Percentiles rank a stretch among this genome's conserved stretches.
phyloP scores from a whole-genome alignment of 2,113 vertebrate genomes.

The Platysternon megacephalum region DNA sequence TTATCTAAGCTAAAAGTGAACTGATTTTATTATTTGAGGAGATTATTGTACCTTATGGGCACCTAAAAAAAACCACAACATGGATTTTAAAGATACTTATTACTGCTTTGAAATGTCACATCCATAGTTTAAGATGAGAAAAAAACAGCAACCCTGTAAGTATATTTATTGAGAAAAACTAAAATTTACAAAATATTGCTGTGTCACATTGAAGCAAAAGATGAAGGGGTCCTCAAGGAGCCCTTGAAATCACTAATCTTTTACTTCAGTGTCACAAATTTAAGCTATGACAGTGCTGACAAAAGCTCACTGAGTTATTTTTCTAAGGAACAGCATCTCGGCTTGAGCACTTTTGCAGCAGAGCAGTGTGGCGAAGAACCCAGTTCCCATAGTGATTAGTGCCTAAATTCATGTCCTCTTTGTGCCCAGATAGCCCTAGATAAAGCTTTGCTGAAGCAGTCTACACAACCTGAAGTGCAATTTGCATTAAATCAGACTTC shows the following conservation, averaged over 20 bases:
- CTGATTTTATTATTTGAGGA: not conserved
- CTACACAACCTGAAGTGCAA: not conserved
- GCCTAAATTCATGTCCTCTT: fast-evolving
- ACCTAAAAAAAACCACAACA: not conserved
- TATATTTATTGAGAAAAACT: not conserved
- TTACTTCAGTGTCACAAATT: not conserved
- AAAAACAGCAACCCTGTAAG: not conserved
- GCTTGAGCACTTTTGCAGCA: not conserved
- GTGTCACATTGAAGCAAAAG: fast-evolving
- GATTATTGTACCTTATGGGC: conserved; percentile 21
- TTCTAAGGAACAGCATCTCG: not conserved
- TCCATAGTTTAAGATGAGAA: not conserved
- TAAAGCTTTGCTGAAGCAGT: not conserved
- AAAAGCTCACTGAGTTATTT: not conserved
- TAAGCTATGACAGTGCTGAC: not conserved
- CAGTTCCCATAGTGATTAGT: not conserved
- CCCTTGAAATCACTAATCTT: not conserved
- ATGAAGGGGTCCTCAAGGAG: not conserved
- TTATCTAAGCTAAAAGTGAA: not conserved
- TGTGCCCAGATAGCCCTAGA: not conserved
- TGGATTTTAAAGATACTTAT: conserved; percentile 6
- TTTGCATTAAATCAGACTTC: not conserved
- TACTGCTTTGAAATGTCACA: not conserved
- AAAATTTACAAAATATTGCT: not conserved
- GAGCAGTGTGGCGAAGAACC: not conserved